A percentile compares a stretch with the other conserved stretches of the same genome.
These are phyloP conservation scores for Phyllostomus hastatus DNA, from an alignment of 2,113 vertebrate genomes.

Conservation along the genomic window DNA sequence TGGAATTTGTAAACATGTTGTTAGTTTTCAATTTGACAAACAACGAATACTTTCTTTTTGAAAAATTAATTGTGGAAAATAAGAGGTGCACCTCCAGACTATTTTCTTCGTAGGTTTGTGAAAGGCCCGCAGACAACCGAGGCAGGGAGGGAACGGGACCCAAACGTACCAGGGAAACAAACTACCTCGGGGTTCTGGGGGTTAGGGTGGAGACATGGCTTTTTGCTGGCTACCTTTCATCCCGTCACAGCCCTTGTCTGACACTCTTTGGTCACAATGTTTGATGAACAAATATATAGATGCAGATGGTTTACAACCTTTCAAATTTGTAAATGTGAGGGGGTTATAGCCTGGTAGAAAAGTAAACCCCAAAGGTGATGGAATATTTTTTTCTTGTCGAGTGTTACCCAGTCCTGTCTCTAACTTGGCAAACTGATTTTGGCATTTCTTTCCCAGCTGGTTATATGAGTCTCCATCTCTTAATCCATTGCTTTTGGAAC, in stretches of 20 bases:
- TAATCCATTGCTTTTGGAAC: neutral
- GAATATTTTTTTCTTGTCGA: neutral
- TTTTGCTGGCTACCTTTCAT: neutral
- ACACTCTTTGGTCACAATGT: neutral
- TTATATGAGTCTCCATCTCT: neutral
- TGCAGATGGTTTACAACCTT: neutral
- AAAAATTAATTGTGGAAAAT: neutral
- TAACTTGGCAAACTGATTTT: neutral
- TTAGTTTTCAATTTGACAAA: neutral
- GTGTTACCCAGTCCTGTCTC: neutral
- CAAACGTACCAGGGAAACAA: neutral
- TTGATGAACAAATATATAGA: slow-evolving; percentile 20
- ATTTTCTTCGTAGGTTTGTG: neutral
- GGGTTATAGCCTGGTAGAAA: neutral
- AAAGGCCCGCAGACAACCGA: neutral
- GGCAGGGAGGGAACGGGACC: neutral
- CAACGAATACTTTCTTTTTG: neutral
- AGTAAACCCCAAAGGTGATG: neutral
- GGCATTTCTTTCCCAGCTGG: neutral
- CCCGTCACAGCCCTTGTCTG: neutral
- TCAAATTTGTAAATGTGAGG: neutral
- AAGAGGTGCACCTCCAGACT: neutral
- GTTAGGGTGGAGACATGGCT: neutral
- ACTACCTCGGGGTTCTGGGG: neutral
- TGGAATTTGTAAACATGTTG: neutral